Conservation (phyloP, 1,140 invertebrate species). For the Paralvinella palmiformis region DNA sequence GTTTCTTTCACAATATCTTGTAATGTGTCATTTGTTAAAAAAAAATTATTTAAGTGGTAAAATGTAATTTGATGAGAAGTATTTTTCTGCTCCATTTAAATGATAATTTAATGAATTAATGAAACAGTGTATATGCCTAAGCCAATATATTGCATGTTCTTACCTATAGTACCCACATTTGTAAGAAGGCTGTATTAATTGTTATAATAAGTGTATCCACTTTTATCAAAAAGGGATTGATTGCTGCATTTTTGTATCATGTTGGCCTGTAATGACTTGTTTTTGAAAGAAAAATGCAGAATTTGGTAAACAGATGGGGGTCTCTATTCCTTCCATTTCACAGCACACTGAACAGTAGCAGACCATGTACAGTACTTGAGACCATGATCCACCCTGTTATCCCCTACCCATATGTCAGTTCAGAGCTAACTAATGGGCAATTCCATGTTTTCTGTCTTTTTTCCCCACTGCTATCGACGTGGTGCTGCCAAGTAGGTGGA, state of each 20-base stretch:
- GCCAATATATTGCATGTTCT: not conserved
- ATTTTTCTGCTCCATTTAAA: not conserved
- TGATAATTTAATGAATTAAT: not conserved
- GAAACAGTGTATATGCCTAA: not conserved
- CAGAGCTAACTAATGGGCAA: not conserved
- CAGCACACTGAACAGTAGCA: too few species aligned
- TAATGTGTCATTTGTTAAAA: not conserved
- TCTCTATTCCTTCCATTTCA: too few species aligned
- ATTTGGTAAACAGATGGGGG: too few species aligned
- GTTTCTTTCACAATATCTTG: not conserved
- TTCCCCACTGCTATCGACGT: not conserved
- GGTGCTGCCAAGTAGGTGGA: conserved; percentile 11
- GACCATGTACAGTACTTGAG: not conserved
- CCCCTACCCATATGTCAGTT: not conserved
- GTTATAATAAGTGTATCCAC: too few species aligned
- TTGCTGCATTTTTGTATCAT: too few species aligned
- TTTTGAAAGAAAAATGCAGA: too few species aligned
- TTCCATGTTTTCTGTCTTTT: conserved; percentile 2
- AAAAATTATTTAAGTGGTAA: not conserved
- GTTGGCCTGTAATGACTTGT: too few species aligned
- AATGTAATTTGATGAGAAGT: conserved; percentile 5
- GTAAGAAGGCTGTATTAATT: too few species aligned
- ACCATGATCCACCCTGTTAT: not conserved
- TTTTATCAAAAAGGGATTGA: too few species aligned
- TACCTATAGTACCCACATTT: not conserved